Base-by-base conservation (phyloP, 2,797 vertebrate species). In the Sebastes cheni region DNA sequence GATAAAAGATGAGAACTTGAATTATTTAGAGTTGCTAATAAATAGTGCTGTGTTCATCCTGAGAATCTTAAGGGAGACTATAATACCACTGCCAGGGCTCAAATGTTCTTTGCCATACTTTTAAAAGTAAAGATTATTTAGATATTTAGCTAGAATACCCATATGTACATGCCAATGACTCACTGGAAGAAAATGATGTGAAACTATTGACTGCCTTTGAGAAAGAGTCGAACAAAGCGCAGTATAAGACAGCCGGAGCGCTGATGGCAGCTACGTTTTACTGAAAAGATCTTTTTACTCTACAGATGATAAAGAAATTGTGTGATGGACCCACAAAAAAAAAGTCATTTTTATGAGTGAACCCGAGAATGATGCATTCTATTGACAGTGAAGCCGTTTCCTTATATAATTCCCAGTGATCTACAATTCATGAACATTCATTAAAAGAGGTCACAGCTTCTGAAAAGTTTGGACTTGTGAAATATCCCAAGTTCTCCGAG, bases 351-450 rank as follows among this genome's bases (percentile, higher is more conserved):
- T 20, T 65, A 67, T 67, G 72, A 79, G 12, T 10, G 29, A 64
- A 59, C 12, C 36, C 2, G 3, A 62, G 39, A 75, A 27, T 5
- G n/a, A 60, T 70, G 69, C 32, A 5, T 2, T 13, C 20, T 55
- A 39, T 36, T 70, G 75, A 56, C 32, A 56, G 65, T 27, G 39
- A 60, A 46, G 25, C 62, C 3, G 60, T 29, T 73, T 56, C 60
- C 46, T 62, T 73, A 64, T 32, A 52, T 61, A 65, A 72, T 68
- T 75, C 72, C 32, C 39, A 55, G 4, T 75, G 72, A 82, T 78
- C 71, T 59, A 42, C 25, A 34, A 29, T 67, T 79, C 67, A 42
- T 70, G 32, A 79, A 69, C 58, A 23, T 79, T 50, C 22, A 30
- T 58, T 62, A 14, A 73, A 65, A 42, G 70, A 76, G 75, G 59